Percentiles rank a stretch among this genome's conserved stretches.
phyloP scores from a whole-genome alignment of 64 coral and sea anemone genomes.

The Montipora foliosa region DNA sequence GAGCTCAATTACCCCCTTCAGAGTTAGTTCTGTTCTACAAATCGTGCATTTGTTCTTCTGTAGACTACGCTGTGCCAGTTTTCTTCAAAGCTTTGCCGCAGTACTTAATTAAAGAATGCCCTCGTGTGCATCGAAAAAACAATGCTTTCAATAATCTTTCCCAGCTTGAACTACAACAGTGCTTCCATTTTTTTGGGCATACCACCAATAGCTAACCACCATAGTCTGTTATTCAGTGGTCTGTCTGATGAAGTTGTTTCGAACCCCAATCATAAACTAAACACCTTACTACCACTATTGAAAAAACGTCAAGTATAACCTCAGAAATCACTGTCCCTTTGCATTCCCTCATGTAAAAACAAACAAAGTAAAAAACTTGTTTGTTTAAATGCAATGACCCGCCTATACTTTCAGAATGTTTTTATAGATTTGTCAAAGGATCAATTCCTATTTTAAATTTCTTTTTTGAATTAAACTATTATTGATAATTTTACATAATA shows the following conservation, averaged over 20 bases:
- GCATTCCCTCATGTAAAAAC: neutral
- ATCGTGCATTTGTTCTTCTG: neutral
- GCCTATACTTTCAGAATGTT: neutral
- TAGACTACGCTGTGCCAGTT: slow-evolving; percentile 45
- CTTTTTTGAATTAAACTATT: too few species aligned
- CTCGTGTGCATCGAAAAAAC: too few species aligned
- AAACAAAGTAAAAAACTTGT: neutral
- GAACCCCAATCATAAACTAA: neutral
- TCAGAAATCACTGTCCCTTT: neutral
- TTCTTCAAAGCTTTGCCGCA: slow-evolving; percentile 39
- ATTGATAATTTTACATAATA: too few species aligned
- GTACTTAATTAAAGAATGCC: slow-evolving; percentile 21
- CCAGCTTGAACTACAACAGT: neutral
- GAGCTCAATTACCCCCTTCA: neutral
- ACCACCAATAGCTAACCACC: neutral
- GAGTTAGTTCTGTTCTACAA: slow-evolving; percentile 48
- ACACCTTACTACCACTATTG: neutral
- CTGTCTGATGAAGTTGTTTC: neutral
- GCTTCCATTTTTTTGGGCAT: neutral
- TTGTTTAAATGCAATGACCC: neutral
- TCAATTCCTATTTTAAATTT: too few species aligned
- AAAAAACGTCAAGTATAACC: neutral
- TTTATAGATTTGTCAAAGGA: too few species aligned
- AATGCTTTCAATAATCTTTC: neutral
- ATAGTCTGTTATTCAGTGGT: neutral